Percentiles rank a stretch among this genome's conserved stretches.
phyloP scores from a whole-genome alignment of 2,113 vertebrate genomes.

The Myotis brandtii region DNA sequence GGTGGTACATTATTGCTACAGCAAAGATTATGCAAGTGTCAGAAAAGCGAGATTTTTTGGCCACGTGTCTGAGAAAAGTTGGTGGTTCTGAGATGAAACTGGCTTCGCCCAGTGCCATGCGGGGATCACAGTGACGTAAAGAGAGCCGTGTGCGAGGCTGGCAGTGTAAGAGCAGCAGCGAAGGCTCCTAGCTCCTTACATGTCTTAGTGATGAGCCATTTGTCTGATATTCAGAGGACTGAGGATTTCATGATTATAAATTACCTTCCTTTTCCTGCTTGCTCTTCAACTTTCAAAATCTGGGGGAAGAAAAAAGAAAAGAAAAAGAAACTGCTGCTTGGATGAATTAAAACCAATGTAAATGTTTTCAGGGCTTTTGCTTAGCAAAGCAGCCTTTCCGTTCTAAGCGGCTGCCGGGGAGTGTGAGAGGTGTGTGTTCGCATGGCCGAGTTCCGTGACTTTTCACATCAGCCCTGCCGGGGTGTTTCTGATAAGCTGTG shows the following conservation, averaged over 20 bases:
- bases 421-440: neutral
- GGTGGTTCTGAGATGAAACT: neutral
- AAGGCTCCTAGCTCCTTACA: neutral
- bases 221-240: neutral
- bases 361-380: neutral
- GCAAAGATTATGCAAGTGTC: neutral
- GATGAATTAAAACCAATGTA: neutral
- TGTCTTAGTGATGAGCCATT: neutral
- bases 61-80: neutral
- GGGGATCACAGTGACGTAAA: accelerated
- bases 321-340: neutral
- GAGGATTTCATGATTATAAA: neutral
- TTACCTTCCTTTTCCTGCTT: constrained; percentile 3
- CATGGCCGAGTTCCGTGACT: neutral
- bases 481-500: neutral
- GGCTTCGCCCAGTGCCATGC: accelerated
- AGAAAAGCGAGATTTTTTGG: neutral
- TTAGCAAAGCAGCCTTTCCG: neutral
- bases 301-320: neutral
- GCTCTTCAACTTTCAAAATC: constrained; percentile 9
- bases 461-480: neutral
- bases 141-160: neutral
- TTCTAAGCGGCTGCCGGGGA: no score
- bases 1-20: neutral
- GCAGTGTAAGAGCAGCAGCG: neutral